Evolutionary conservation across 2,888 invertebrate genomes (phyloP).

Genomic region (Campoletis raptor): DNA sequence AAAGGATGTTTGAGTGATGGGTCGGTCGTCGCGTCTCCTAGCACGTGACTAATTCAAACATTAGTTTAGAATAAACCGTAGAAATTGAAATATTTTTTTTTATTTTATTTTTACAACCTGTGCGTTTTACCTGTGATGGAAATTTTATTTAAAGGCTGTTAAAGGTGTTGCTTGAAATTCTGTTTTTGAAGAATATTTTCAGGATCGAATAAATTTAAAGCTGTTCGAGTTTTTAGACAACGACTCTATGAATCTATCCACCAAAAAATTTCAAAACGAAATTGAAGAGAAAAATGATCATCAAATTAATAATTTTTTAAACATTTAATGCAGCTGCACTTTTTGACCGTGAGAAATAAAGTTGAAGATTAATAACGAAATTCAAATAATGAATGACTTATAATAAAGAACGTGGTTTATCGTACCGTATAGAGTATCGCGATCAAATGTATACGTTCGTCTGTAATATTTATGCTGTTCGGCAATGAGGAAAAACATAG

Average conservation of each 20-base stretch:
- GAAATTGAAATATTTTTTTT: slow-evolving; percentile 9
- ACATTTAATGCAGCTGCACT: not conserved
- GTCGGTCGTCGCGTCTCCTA: slow-evolving; percentile 28
- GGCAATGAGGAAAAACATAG: slow-evolving; percentile 43
- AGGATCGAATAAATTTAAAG: no score
- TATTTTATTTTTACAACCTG: not conserved
- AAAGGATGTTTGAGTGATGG: slow-evolving; percentile 68
- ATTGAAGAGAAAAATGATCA: not conserved
- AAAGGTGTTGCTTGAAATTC: no score
- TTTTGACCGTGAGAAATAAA: not conserved
- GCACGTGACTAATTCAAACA: slow-evolving; percentile 25
- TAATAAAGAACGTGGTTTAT: not conserved
- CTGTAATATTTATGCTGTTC: slow-evolving; percentile 49
- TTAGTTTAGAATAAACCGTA: slow-evolving; percentile 1
- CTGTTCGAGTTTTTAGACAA: no score
- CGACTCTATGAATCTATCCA: not conserved
- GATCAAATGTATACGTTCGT: slow-evolving; percentile 10
- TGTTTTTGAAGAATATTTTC: no score
- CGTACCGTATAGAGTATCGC: not conserved
- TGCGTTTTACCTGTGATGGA: not conserved
- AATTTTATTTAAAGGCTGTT: not conserved
- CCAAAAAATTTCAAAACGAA: not conserved
- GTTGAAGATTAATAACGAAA: not conserved
- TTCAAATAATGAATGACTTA: not conserved
- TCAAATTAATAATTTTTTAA: not conserved